phyloP scores from a whole-genome alignment of 2,888 invertebrate genomes.

The Epinotia brunnichana region DNA sequence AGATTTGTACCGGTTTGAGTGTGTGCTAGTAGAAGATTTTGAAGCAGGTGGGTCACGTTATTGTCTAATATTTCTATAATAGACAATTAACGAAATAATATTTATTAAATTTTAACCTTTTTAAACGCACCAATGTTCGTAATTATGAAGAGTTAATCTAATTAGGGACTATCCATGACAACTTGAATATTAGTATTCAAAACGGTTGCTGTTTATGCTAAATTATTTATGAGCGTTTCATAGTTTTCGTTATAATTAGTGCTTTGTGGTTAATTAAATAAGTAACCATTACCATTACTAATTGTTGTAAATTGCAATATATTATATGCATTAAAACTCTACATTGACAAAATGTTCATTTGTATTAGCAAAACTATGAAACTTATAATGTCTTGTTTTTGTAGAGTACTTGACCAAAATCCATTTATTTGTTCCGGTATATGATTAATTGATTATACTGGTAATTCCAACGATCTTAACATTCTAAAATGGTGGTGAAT shows the following conservation, averaged over 20 bases:
- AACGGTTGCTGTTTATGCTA: constrained; percentile 7
- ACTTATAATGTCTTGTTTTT: not conserved
- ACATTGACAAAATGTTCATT: not conserved
- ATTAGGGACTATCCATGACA: constrained; percentile 12
- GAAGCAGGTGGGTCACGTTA: constrained; percentile 61
- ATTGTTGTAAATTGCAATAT: too few species aligned
- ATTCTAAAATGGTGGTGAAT: not conserved
- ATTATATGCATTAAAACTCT: not conserved
- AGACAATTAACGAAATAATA: not conserved
- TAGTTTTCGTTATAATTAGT: constrained; percentile 13
- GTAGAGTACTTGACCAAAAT: not conserved
- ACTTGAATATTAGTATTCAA: constrained; percentile 9
- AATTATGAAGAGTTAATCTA: not conserved
- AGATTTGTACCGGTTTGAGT: constrained; percentile 64
- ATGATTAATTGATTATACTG: not conserved
- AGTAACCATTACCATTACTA: not conserved
- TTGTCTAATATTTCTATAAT: constrained; percentile 8
- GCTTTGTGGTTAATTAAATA: constrained; percentile 34
- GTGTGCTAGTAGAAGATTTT: constrained; percentile 62
- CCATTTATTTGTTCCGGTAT: not conserved
- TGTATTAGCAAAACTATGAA: not conserved
- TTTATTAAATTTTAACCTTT: too few species aligned
- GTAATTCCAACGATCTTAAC: not conserved
- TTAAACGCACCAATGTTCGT: too few species aligned
- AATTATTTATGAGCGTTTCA: constrained; percentile 10